phyloP scores from a whole-genome alignment of 2,797 vertebrate genomes.

The Eremophila alpestris region DNA sequence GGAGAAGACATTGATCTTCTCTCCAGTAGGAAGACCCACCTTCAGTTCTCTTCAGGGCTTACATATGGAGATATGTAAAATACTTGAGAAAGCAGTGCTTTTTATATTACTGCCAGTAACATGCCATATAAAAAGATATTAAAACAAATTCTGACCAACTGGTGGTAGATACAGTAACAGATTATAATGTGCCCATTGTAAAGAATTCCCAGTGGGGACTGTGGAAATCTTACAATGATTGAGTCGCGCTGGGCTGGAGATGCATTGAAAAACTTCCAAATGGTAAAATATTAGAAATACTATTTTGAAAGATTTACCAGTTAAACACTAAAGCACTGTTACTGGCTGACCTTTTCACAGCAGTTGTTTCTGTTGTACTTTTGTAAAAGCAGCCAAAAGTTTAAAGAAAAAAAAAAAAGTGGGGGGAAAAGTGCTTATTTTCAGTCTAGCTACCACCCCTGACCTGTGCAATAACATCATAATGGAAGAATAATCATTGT shows the following conservation, averaged over 20 bases:
- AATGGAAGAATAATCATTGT: conserved; percentile 84
- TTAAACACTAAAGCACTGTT: conserved; percentile 76
- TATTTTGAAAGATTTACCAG: conserved; percentile 79
- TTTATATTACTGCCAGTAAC: conserved; percentile 75
- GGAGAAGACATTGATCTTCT: conserved; percentile 22
- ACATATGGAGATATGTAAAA: conserved; percentile 67
- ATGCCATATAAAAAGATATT: conserved; percentile 72
- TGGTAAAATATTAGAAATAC: conserved; percentile 80
- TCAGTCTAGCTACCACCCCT: conserved; percentile 73
- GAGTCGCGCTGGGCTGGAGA: conserved; percentile 70
- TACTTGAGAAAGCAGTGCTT: conserved; percentile 67
- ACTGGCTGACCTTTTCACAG: conserved; percentile 74
- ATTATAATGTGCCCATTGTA: conserved; percentile 77
- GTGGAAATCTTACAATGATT: conserved; percentile 76
- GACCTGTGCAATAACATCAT: conserved; percentile 80
- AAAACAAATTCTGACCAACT: conserved; percentile 74
- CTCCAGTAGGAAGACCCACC: conserved; percentile 50
- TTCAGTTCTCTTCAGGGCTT: conserved; percentile 53
- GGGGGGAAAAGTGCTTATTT: conserved; percentile 63
- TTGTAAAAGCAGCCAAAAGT: conserved; percentile 72
- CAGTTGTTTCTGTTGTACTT: conserved; percentile 70
- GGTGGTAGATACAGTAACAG: conserved; percentile 68
- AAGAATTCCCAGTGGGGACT: conserved; percentile 72
- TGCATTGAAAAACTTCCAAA: conserved; percentile 78
- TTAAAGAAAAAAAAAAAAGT: neutral